Evolutionary conservation across 1,140 invertebrate genomes (phyloP), one percentile per base, ranked within the genome.

Genomic region (Drosophila mojavensis): DNA sequence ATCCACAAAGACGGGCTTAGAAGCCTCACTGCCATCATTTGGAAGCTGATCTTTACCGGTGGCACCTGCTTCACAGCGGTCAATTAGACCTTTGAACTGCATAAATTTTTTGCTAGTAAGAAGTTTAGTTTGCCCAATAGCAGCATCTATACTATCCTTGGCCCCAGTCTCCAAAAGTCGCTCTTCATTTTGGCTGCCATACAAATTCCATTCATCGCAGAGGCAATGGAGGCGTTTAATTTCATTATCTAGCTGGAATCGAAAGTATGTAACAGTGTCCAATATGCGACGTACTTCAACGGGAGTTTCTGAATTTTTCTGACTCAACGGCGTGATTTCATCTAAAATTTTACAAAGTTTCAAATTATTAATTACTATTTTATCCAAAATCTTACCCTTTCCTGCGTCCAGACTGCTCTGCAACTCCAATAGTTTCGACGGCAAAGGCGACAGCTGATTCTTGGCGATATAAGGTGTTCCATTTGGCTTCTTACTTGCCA

Each of bases 101-200:
- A 94, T 92, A 71, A 96, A 95, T 75, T 96, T 95, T 72, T 96
- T 95, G 5, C 83, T 92, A 0, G 96, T 94, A 3, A 97, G 81
- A 9, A 96, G 86, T 62, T 94, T 93, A 0, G 95, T 95, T 81
- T 96, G 95, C 0, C 96, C 95, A 33, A 96, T 93, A 1, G 94
- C 94, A 20, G 95, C 94, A 77, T 95, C 93, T 43, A 97, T 96
- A 84, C 94, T 92, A 80, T 95, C 94, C 33, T 81, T 72, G 24
- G 81, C 82, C 7, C 75, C 81, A 3, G 85, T 83, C 51, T 91
- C 79, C 20, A n/a, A 41, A 10, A 91, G 41, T 1, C 72, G 58
- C 0, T 28, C 15, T 13, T 66, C 55, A 54, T 89, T 58, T 55
- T 89, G 66, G 24, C 45, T 69, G 63, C 90, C 88, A 67, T 93